phyloP scores from a whole-genome alignment of 2,888 invertebrate species.

The Camponotus fellah region DNA sequence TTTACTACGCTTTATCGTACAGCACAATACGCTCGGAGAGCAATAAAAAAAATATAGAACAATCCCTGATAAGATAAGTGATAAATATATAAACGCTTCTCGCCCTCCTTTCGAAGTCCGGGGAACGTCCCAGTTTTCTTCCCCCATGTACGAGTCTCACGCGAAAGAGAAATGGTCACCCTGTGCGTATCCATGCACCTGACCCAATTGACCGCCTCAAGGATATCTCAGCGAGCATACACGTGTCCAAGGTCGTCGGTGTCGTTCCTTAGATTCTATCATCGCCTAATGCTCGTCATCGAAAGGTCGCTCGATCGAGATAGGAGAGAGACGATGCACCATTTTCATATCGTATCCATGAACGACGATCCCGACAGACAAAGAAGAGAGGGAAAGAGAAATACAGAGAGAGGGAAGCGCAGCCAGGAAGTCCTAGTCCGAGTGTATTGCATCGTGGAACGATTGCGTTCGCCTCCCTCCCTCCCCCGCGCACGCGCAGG shows the following conservation, averaged over 20 bases:
- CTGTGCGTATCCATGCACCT: constrained; percentile 62
- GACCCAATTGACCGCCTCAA: constrained; percentile 66
- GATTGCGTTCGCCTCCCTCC: constrained; percentile 53
- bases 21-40: neutral
- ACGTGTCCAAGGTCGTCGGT: constrained; percentile 63
- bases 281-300: constrained; percentile 53
- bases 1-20: neutral
- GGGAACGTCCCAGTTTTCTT: neutral
- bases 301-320: constrained; percentile 59
- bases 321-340: constrained; percentile 50
- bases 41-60: neutral
- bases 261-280: constrained; percentile 49
- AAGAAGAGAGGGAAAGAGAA: neutral
- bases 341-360: constrained; percentile 58
- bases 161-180: constrained; percentile 18
- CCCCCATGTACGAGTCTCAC: neutral
- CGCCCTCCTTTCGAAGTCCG: neutral
- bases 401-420: neutral
- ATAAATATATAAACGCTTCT: neutral
- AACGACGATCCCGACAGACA: constrained; percentile 50
- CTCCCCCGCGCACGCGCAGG: constrained; percentile 40
- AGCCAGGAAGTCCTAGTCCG: constrained; percentile 60
- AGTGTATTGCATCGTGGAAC: constrained; percentile 52
- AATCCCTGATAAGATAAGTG: neutral
- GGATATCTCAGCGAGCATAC: constrained; percentile 58